These are phyloP conservation scores for Balanococcus diminutus DNA, from an alignment of 2,888 invertebrate genomes.

Conservation along the genomic window DNA sequence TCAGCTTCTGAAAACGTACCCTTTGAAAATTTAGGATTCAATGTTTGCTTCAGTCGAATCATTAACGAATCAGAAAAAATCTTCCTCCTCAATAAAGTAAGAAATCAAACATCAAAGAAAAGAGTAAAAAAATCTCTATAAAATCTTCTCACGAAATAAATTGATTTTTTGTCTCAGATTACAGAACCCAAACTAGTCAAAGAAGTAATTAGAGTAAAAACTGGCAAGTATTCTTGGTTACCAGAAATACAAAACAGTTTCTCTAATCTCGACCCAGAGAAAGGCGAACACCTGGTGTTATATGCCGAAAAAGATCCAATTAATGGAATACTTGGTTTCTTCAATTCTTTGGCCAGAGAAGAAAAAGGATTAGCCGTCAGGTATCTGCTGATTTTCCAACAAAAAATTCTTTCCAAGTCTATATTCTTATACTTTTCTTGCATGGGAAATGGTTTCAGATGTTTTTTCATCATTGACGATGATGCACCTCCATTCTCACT, in stretches of 20 bases:
- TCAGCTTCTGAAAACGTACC: background rate
- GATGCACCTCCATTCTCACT: constrained; percentile 72
- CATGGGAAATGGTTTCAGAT: too few relatives aligned
- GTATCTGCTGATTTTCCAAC: too few relatives aligned
- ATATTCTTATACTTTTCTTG: too few relatives aligned
- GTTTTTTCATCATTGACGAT: constrained; percentile 68
- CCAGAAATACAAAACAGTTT: background rate
- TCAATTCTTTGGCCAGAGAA: constrained; percentile 84
- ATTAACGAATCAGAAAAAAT: background rate
- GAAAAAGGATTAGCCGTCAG: background rate
- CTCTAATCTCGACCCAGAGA: background rate
- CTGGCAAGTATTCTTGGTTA: background rate
- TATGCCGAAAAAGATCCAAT: constrained; percentile 71
- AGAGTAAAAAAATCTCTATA: background rate
- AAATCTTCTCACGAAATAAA: background rate
- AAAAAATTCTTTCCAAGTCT: background rate
- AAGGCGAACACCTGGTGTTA: constrained; percentile 67
- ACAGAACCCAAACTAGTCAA: background rate
- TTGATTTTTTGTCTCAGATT: too few relatives aligned
- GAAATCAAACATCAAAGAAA: background rate
- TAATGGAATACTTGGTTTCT: constrained; percentile 83
- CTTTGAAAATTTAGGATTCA: background rate
- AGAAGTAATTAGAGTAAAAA: background rate
- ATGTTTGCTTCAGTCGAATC: background rate
- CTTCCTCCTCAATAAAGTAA: background rate